These are phyloP conservation scores for Pterobdella sp. DNA, from an alignment of 2,888 invertebrate species.

Conservation along the genomic window DNA sequence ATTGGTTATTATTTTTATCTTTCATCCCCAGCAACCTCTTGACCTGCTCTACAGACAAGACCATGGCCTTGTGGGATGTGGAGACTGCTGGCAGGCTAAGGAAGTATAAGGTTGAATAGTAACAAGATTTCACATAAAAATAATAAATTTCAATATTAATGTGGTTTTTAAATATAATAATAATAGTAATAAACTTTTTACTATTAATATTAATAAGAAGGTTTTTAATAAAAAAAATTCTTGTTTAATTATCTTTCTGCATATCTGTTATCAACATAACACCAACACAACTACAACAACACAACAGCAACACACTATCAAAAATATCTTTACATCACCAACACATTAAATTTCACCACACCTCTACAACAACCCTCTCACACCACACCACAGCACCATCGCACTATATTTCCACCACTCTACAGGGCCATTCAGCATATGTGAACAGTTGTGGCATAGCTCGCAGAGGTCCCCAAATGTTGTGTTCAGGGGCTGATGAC, in stretches of 20 bases:
- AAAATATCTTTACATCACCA: not conserved
- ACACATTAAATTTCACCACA: not conserved
- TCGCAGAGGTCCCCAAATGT: slow-evolving; percentile 76
- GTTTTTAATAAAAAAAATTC: no score
- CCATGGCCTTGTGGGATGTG: slow-evolving; percentile 89
- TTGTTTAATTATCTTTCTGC: no score
- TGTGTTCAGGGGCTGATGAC: slow-evolving; percentile 92
- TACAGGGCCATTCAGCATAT: slow-evolving; percentile 55
- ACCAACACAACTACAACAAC: not conserved
- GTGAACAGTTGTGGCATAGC: slow-evolving; percentile 61
- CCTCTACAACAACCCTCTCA: not conserved
- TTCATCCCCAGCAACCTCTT: slow-evolving; percentile 60
- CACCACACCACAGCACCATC: not conserved
- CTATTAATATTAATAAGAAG: no score
- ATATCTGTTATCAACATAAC: no score
- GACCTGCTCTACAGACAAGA: slow-evolving; percentile 87
- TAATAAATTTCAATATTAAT: no score
- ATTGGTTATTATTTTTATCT: not conserved
- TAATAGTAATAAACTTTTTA: no score
- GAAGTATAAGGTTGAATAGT: slow-evolving; percentile 65
- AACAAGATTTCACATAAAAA: no score
- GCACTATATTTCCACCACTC: not conserved
- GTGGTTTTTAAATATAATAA: no score
- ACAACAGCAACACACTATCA: not conserved
- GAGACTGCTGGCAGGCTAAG: slow-evolving; percentile 77